Evolutionary conservation across 2,888 invertebrate genomes (phyloP).

Genomic region (Phaedon cochleariae): DNA sequence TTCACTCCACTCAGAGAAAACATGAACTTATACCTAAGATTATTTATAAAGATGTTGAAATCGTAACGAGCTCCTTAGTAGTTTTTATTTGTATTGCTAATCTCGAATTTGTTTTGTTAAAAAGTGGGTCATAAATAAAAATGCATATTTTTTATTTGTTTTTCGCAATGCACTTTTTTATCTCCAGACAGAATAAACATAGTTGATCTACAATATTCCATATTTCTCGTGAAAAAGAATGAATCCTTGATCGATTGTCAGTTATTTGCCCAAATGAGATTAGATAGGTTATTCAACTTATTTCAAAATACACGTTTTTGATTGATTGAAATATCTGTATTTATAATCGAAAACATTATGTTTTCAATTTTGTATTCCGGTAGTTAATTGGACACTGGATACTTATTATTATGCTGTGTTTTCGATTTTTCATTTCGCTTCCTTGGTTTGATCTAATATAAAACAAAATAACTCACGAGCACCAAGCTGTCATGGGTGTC

Average conservation of each 20-base stretch:
- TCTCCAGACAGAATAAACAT: constrained; percentile 49
- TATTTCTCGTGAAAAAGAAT: constrained; percentile 34
- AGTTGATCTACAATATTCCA: constrained; percentile 22
- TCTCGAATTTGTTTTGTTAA: constrained; percentile 47
- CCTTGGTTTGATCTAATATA: too few relatives aligned
- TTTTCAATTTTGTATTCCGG: too few relatives aligned
- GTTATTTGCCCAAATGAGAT: constrained; percentile 34
- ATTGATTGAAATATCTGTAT: too few relatives aligned
- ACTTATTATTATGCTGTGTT: too few relatives aligned
- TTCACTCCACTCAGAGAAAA: too few relatives aligned
- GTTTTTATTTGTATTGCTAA: constrained; percentile 46
- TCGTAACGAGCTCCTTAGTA: constrained; percentile 29
- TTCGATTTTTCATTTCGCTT: too few relatives aligned
- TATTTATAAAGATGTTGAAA: constrained; percentile 44
- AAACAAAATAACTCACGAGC: too few relatives aligned
- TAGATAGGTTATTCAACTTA: too few relatives aligned
- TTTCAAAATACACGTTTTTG: too few relatives aligned
- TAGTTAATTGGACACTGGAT: too few relatives aligned
- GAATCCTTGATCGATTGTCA: constrained; percentile 26
- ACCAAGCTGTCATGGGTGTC: too few relatives aligned
- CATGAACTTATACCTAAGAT: constrained; percentile 32
- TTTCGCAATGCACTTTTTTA: constrained; percentile 48
- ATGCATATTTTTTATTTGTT: constrained; percentile 44
- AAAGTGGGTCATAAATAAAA: constrained; percentile 48
- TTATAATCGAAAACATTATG: too few relatives aligned